A percentile compares a stretch with the other conserved stretches of the same genome.
Evolutionary conservation across 2,797 vertebrate genomes (phyloP).

Genomic region (Okamejei kenojei): DNA sequence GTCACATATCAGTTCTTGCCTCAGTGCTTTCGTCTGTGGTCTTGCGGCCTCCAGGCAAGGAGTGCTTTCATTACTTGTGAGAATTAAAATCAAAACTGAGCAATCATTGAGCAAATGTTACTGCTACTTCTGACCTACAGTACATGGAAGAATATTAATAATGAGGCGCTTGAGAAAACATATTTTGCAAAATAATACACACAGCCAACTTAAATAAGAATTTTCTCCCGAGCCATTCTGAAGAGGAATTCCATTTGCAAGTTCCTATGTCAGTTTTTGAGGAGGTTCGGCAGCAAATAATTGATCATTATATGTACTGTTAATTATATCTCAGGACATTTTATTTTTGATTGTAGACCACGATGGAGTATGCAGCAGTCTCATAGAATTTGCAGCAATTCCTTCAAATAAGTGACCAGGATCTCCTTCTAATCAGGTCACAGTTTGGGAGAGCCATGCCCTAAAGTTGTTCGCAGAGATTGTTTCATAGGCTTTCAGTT

Average conservation of each 20-base stretch:
- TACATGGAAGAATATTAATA: background rate
- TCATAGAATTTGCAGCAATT: background rate
- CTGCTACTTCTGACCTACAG: background rate
- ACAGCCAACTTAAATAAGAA: too few species aligned
- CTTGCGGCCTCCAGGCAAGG: too few species aligned
- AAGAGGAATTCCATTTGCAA: too few species aligned
- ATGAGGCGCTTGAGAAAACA: background rate
- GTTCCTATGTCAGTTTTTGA: too few species aligned
- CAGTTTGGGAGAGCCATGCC: background rate
- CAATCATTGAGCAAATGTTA: background rate
- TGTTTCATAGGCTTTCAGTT: background rate
- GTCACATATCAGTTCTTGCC: too few species aligned
- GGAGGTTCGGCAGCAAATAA: background rate
- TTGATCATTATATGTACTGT: background rate
- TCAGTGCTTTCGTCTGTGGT: too few species aligned
- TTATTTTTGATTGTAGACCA: background rate
- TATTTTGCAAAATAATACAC: background rate
- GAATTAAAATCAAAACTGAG: background rate
- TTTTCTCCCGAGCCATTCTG: too few species aligned
- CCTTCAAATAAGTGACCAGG: background rate
- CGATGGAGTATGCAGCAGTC: background rate
- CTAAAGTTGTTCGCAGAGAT: background rate
- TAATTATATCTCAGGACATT: background rate
- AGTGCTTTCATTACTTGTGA: background rate
- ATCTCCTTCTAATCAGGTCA: too few species aligned